Evolutionary conservation across 1,140 invertebrate genomes (phyloP).

Genomic region (Drosophila willistoni): DNA sequence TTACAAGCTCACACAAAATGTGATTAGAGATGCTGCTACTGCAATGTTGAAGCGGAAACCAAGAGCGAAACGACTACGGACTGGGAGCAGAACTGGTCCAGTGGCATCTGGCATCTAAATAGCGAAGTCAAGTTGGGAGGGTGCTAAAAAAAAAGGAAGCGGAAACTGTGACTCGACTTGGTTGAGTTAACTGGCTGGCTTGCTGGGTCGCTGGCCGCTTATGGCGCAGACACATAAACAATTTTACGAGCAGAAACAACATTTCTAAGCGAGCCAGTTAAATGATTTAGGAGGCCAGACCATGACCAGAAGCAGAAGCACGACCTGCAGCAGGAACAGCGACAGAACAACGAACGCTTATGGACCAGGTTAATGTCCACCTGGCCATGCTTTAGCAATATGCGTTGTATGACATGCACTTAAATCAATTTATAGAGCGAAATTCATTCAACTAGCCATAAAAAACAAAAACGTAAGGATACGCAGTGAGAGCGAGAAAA

Average conservation of each 20-base stretch:
- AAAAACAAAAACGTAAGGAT: constrained; percentile 14
- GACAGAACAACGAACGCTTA: background rate
- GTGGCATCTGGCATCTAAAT: constrained; percentile 18
- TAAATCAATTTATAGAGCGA: constrained; percentile 72
- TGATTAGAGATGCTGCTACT: constrained; percentile 60
- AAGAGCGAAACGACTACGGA: background rate
- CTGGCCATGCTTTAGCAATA: constrained; percentile 42
- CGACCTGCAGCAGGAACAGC: background rate
- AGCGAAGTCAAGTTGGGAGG: constrained; percentile 6
- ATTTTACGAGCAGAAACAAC: constrained; percentile 61
- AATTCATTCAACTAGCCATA: constrained; percentile 46
- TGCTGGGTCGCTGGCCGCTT: constrained; percentile 5
- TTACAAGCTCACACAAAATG: constrained; percentile 69
- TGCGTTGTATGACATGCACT: constrained; percentile 72
- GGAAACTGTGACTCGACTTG: constrained; percentile 7
- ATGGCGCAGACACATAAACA: constrained; percentile 61
- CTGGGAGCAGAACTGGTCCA: background rate
- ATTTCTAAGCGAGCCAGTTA: constrained; percentile 60
- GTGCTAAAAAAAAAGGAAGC: background rate
- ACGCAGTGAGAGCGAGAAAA: constrained; percentile 31
- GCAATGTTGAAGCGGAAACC: constrained; percentile 52
- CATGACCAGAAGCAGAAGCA: too few species aligned
- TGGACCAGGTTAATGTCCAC: constrained; percentile 2
- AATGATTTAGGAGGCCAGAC: constrained; percentile 57
- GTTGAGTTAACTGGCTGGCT: background rate